phyloP scores from a whole-genome alignment of 2,797 vertebrate genomes.

The Carcharodon carcharias region DNA sequence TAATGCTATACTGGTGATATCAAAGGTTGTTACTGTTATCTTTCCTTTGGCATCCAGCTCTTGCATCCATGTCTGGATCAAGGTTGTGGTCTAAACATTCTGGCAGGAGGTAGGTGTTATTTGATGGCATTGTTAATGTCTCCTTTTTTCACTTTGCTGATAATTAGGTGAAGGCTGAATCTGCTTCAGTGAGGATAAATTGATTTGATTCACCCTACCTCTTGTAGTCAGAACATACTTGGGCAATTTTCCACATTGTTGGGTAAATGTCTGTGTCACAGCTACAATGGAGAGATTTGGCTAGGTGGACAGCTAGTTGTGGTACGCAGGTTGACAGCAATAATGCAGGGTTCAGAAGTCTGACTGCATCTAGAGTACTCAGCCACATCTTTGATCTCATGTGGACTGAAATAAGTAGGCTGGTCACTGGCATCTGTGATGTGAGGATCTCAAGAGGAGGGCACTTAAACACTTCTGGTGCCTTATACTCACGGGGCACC shows the following conservation, averaged over 20 bases:
- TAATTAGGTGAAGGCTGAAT: background rate
- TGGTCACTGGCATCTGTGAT: background rate
- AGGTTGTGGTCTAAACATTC: background rate
- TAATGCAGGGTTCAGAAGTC: background rate
- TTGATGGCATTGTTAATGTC: background rate
- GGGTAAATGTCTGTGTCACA: background rate
- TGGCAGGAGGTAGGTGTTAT: background rate
- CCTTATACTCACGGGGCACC: background rate
- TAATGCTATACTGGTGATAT: background rate
- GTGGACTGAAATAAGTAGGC: background rate
- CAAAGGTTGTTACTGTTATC: background rate
- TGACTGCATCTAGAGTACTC: background rate
- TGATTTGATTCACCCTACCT: background rate
- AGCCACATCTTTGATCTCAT: background rate
- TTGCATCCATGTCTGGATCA: background rate
- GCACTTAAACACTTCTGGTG: background rate
- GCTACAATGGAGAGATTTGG: background rate
- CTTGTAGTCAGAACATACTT: background rate
- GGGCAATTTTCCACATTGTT: background rate
- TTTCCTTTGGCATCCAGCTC: background rate
- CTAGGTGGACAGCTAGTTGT: background rate
- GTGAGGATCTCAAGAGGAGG: background rate
- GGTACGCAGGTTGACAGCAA: background rate
- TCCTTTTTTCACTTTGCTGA: background rate
- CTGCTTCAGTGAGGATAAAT: background rate